Conservation (phyloP, 1,140 invertebrate species). For the Zaprionus gabonicus region DNA sequence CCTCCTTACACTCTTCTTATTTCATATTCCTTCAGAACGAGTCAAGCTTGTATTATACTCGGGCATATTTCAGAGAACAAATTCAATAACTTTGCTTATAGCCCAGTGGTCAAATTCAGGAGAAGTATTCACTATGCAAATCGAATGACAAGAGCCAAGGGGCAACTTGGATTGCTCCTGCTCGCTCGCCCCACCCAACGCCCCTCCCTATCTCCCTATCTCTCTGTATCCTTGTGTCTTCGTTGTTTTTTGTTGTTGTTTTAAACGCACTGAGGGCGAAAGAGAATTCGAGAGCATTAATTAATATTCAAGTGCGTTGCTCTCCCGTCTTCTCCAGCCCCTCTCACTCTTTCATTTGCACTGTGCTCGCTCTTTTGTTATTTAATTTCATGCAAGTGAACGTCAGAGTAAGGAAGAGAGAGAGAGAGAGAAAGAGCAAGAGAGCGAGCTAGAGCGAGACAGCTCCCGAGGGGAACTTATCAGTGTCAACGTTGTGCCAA, state of each 20-base stretch:
- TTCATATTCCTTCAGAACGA: conserved; percentile 2
- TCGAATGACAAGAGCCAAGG: conserved; percentile 66
- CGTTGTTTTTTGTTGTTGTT: conserved; percentile 15
- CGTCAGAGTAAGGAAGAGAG: not conserved
- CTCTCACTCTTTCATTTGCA: conserved; percentile 9
- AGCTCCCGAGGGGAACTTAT: conserved; percentile 72
- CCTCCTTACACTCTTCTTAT: not conserved
- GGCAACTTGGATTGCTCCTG: conserved; percentile 33
- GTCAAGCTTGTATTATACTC: conserved; percentile 8
- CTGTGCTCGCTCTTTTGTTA: conserved; percentile 44
- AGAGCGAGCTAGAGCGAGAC: conserved; percentile 11
- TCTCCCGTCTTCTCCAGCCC: conserved; percentile 1
- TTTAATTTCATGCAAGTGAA: conserved; percentile 60
- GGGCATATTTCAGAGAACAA: conserved; percentile 17
- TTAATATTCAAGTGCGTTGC: conserved; percentile 54
- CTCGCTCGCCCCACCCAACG: not conserved
- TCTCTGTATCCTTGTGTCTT: not conserved
- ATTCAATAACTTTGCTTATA: conserved; percentile 62
- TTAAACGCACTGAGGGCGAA: conserved; percentile 16
- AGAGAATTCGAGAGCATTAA: conserved; percentile 45
- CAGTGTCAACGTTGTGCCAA: conserved; percentile 82
- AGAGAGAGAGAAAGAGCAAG: conserved; percentile 10
- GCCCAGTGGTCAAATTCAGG: conserved; percentile 48
- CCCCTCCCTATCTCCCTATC: not conserved
- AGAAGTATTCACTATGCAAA: conserved; percentile 72